Evolutionary conservation across 1,140 invertebrate genomes (phyloP).

Genomic region (Branchinecta lindahli): DNA sequence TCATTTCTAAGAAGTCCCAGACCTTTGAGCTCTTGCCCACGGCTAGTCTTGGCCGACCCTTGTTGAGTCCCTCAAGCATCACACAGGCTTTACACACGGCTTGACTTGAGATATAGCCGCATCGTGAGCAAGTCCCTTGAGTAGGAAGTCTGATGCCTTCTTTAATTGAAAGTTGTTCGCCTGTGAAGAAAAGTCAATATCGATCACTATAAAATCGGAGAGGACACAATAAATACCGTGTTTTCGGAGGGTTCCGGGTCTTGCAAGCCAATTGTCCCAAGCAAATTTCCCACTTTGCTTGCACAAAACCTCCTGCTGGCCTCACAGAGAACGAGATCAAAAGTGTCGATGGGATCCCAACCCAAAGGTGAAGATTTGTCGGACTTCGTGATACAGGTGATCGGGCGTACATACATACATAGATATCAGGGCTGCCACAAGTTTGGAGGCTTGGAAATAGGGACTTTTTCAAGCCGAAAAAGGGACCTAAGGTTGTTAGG

Average conservation of each 20-base stretch:
- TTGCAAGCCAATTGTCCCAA: not conserved
- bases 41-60: conserved; percentile 69
- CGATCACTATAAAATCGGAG: not conserved
- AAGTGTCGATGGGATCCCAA: no score
- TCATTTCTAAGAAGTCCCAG: conserved; percentile 43
- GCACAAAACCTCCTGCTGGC: no score
- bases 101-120: conserved; percentile 92
- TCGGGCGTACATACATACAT: no score
- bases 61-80: conserved; percentile 85
- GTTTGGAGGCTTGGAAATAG: no score
- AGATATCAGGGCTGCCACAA: no score
- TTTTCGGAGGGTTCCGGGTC: not conserved
- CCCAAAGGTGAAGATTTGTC: no score
- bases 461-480: no score
- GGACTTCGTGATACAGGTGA: no score
- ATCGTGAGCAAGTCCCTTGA: conserved; percentile 62
- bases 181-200: conserved; percentile 35
- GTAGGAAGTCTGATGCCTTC: conserved; percentile 63
- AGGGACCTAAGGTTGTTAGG: no score
- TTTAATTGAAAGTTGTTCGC: conserved; percentile 70
- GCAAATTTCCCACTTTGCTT: no score
- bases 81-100: conserved; percentile 92
- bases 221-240: not conserved
- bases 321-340: no score
- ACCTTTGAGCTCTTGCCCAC: conserved; percentile 67